Base-by-base conservation (phyloP, 2,113 vertebrate genomes). In the Microcebus tavaratra region DNA sequence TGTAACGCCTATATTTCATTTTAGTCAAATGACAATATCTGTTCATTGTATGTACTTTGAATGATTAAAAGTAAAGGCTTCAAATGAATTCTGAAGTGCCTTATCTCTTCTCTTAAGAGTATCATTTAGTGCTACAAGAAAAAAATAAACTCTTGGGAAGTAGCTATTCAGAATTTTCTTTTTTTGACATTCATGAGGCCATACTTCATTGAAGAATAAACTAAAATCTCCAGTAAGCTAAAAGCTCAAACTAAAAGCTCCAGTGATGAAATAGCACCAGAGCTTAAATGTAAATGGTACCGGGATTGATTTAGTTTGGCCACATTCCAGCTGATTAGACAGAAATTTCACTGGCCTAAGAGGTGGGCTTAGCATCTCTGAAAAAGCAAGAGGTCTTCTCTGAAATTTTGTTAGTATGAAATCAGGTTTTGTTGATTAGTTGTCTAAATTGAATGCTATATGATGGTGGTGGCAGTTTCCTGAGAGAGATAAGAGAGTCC, bases 111-210 rank as follows among this genome's bases (percentile, higher is more conserved):
- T 96, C 75, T 59, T 90, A 93, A 97, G 98, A 97, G 88, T n/a
- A 85, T 34, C 29, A 80, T 97, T 98, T 97, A 94, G 90, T 98
- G 79, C 87, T 98, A 97, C 95, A 98, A 97, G n/a, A 18, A 97
- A 98, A 36, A 98, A 98, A 98, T 92, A 97, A 97, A 91, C 42
- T 95, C 78, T 91, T 82, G 53, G 90, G 34, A 36, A 70, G 59
- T 94, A 97, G 14, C 20, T 88, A 55, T 88, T 97, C 92, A 91
- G 55, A 61, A 96, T 57, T 97, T 97, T 59, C 39, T 61, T 18
- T 67, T 82, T 45, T 65, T 55, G 23, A 92, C 36, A 97, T 98
- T 90, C 91, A 95, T 84, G 94, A 97, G n/a, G 48, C 55, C 6
- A 2, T 50, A 93, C 84, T 94, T 97, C 65, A 91, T 79, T 96